Evolutionary conservation across 2,113 vertebrate genomes (phyloP), one percentile per base, ranked within the genome.

Genomic region (Piprites chloris): DNA sequence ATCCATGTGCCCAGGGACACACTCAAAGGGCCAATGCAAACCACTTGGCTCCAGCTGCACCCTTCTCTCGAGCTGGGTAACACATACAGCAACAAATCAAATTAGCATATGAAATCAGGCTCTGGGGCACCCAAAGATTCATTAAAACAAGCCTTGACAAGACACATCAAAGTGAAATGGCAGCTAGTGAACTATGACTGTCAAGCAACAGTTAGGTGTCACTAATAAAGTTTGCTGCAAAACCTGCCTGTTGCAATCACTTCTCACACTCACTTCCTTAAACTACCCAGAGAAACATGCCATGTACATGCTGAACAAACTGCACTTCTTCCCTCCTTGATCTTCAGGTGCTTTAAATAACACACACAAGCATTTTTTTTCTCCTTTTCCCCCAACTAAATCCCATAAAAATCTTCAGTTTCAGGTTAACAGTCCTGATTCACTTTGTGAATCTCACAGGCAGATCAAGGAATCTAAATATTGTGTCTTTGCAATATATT

Each of bases 71-170:
- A 92, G 91, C 58, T 84, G 61, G 55, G 47, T 93, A 95, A 96
- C 61, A 77, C 89, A 91, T 35, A 93, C 8, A 37, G 82, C 59
- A 96, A 75, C 79, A 79, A 15, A 18, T 78, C 87, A 92, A 58
- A 93, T 96, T 87, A 97, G 81, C 94, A 91, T 88, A 88, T 0
- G 8, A 96, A 96, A 97, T 95, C 79, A 95, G 89, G 76, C 83
- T 95, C 69, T 75, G 69, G 67, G 91, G 85, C 1, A 22, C 88
- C 56, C 7, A 78, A 86, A 94, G 85, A 72, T 86, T 71, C 35
- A 3, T 96, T 97, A 90, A 90, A 97, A 96, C 61, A 91, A 91
- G 44, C 32, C 86, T 96, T 33, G 59, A 88, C 66, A 96, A 93
- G 90, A 90, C 61, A 66, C 1, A 46, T 76, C 74, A 62, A 71